Evolutionary conservation across 2,113 vertebrate genomes (phyloP).

Genomic region (Pachyramphus minor): DNA sequence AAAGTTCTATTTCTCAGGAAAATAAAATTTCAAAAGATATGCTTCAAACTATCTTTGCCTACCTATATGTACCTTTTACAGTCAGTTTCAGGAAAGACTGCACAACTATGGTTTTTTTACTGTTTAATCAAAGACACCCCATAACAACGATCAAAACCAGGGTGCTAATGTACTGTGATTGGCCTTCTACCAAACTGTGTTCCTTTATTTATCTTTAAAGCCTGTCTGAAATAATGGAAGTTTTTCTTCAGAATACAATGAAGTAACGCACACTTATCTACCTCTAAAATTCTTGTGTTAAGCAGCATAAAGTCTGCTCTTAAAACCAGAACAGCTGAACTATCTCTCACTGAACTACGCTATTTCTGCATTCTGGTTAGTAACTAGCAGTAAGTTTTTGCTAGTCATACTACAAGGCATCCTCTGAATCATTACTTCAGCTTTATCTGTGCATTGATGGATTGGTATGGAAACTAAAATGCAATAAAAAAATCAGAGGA

Average conservation of each 20-base stretch:
- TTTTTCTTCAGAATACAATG: background rate
- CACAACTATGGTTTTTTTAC: background rate
- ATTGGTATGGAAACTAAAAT: background rate
- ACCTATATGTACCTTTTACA: background rate
- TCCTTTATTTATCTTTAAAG: background rate
- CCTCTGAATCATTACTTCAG: background rate
- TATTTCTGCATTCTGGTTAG: background rate
- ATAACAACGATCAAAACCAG: background rate
- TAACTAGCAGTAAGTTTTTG: background rate
- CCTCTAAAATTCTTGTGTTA: background rate
- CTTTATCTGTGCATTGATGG: background rate
- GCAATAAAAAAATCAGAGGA: background rate
- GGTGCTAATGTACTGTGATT: background rate
- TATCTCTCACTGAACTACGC: background rate
- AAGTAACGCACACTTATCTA: background rate
- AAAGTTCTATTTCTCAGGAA: background rate
- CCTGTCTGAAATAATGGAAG: background rate
- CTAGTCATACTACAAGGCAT: background rate
- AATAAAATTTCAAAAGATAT: background rate
- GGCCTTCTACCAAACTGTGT: background rate
- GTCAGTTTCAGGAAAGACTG: background rate
- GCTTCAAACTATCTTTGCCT: background rate
- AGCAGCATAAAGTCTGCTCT: background rate
- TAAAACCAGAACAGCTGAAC: background rate
- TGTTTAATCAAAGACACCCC: background rate